Base-by-base conservation (phyloP, 2,113 vertebrate genomes). In the Smithornis capensis region DNA sequence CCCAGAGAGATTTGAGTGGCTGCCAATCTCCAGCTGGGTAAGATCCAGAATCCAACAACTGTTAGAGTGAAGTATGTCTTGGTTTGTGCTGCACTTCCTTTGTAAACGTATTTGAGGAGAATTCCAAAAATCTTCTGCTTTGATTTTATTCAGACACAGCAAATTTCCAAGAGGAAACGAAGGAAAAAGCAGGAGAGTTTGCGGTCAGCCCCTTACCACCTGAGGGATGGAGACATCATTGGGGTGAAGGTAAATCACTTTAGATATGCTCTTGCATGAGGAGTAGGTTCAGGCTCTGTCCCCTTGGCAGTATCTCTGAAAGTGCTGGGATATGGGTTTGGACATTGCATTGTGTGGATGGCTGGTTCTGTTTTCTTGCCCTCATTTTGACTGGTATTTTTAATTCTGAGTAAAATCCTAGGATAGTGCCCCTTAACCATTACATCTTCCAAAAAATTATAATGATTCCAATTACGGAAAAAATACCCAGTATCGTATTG, bases 221-320 rank as follows among this genome's bases (percentile, higher is more conserved):
- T 99, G 79, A 99, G 98, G 97, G 99, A 99, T 75, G 99, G 99
- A 19, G 99, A 99, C 68, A 92, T 97, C 12, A 97, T 99, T 31
- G 99, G 99, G 11, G 84, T 99, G 62, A 99, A 99, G 99, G 99
- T 99, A 50, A 87, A 78, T 56, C 5, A 29, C 45, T 5, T 16
- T 29, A 42, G 31, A 4, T 78, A 78, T 33, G 10, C 45, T 23
- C 22, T 28, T 77, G 38, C 28, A 18, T 0, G 0, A 59, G 59
- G 44, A 31, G 74, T 5, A 14, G 59, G 7, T 40, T 62, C 37
- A 31, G 24, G 29, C 21, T 6, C 18, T 45, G 31, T 50, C 4
- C 4, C 19, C 15, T 52, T 76, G 27, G n/a, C 29, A 33, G 5
- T n/a, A 3, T 45, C 33, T 60, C 57, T 59, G 56, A n/a, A 35